Percentiles rank a stretch among this genome's conserved stretches.
phyloP scores from a whole-genome alignment of 2,797 vertebrate genomes.

The Gorsachius magnificus region DNA sequence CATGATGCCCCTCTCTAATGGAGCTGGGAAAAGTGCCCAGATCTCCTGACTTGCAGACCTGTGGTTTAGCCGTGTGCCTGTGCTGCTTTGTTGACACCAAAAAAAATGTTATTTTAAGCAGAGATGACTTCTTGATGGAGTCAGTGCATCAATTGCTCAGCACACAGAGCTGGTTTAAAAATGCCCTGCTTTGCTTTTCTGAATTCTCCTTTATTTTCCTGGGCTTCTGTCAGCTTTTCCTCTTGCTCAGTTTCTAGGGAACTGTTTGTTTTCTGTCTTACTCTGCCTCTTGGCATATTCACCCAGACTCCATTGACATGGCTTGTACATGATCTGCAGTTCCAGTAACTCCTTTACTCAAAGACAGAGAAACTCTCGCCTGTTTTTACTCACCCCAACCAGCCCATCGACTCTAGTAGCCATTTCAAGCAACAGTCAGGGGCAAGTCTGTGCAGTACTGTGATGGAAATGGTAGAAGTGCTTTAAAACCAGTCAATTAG shows the following conservation, averaged over 20 bases:
- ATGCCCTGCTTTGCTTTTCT: background rate
- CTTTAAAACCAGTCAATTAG: background rate
- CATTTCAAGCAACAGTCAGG: background rate
- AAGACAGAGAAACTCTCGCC: background rate
- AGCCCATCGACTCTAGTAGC: background rate
- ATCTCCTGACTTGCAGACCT: background rate
- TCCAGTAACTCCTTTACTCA: background rate
- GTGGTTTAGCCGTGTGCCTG: background rate
- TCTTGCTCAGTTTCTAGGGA: background rate
- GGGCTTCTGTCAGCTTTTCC: background rate
- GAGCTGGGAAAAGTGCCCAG: background rate
- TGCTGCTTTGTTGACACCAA: background rate
- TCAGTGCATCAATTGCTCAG: background rate
- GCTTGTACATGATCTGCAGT: background rate
- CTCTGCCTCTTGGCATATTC: background rate
- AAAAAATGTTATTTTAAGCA: background rate
- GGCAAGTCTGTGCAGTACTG: background rate
- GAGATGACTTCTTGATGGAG: background rate
- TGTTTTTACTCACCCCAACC: background rate
- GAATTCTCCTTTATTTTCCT: background rate
- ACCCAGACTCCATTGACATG: background rate
- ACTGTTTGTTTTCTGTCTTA: background rate
- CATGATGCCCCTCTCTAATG: rapidly evolving
- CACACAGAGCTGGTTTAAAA: background rate
- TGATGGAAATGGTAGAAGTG: background rate